Conservation (phyloP, 53 echinoderm and acorn worm genomes). For the Paelopatides confundens region DNA sequence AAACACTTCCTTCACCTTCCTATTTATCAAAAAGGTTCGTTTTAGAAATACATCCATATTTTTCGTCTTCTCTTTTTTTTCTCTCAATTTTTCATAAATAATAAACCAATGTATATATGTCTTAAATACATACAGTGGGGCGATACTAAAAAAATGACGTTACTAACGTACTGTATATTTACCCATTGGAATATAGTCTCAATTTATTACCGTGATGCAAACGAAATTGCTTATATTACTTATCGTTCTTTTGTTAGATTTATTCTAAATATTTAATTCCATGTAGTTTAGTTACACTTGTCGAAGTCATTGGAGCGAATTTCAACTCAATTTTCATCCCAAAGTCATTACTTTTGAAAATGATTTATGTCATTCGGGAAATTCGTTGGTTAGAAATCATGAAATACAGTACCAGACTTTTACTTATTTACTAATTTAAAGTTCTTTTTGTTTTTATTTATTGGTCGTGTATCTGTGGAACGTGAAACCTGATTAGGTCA, state of each 20-base stretch:
- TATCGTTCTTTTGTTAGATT: neutral
- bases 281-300: neutral
- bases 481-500: neutral
- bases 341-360: slow-evolving; percentile 14
- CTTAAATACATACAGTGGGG: too few relatives aligned
- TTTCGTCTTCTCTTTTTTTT: too few relatives aligned
- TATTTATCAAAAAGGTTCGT: too few relatives aligned
- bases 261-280: neutral
- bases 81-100: too few relatives aligned
- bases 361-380: slow-evolving; percentile 17
- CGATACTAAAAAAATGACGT: too few relatives aligned
- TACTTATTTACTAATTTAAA: neutral
- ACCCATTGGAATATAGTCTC: too few relatives aligned
- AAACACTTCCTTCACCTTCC: too few relatives aligned
- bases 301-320: neutral
- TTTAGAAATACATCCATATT: too few relatives aligned
- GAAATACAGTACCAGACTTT: neutral
- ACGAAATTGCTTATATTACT: neutral
- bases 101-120: too few relatives aligned
- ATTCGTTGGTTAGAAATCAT: neutral
- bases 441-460: neutral
- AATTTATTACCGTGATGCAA: neutral
- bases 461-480: neutral
- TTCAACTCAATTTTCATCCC: neutral
- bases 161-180: too few relatives aligned